These are phyloP conservation scores for Symphodus melops DNA, from an alignment of 2,113 vertebrate genomes.

Conservation along the genomic window DNA sequence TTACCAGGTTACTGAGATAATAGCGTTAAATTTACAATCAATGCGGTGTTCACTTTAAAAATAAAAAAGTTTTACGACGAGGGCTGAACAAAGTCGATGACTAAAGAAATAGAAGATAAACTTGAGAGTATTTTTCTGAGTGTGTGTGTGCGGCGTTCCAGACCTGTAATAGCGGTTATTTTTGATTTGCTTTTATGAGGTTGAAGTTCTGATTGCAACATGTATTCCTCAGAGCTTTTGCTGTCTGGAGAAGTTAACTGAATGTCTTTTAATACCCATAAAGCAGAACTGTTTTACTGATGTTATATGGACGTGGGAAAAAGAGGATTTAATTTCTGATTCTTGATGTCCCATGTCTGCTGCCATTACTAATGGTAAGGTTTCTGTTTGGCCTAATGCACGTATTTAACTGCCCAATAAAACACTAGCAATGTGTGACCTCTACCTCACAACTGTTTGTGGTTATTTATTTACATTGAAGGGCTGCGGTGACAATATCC, in stretches of 20 bases:
- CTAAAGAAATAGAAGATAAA: conserved; percentile 44
- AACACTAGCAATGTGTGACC: conserved; percentile 82
- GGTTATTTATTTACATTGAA: conserved; percentile 49
- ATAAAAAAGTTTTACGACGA: not conserved
- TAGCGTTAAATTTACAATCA: conserved; percentile 48
- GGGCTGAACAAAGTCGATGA: conserved; percentile 19
- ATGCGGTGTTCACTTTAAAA: conserved; percentile 12
- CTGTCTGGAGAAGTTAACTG: conserved; percentile 33
- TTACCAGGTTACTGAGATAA: conserved; percentile 50
- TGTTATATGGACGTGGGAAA: conserved; percentile 23
- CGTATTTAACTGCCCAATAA: conserved; percentile 87
- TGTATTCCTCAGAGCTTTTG: conserved; percentile 46
- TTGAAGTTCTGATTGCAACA: conserved; percentile 42
- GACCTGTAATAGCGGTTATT: conserved; percentile 42
- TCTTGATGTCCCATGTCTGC: conserved; percentile 40
- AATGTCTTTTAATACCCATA: conserved; percentile 58
- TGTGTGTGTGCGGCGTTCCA: conserved; percentile 47
- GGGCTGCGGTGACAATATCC: not conserved
- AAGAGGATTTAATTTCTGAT: conserved; percentile 26
- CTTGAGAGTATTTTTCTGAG: conserved; percentile 43
- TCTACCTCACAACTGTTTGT: conserved; percentile 56
- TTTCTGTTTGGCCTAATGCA: conserved; percentile 80
- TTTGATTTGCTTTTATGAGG: conserved; percentile 59
- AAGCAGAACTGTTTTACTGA: not conserved
- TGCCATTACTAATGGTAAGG: conserved; percentile 73